Percentiles rank a stretch among this genome's conserved stretches.
phyloP scores from a whole-genome alignment of 2,797 vertebrate species.

The Melanotaenia maccullochi region DNA sequence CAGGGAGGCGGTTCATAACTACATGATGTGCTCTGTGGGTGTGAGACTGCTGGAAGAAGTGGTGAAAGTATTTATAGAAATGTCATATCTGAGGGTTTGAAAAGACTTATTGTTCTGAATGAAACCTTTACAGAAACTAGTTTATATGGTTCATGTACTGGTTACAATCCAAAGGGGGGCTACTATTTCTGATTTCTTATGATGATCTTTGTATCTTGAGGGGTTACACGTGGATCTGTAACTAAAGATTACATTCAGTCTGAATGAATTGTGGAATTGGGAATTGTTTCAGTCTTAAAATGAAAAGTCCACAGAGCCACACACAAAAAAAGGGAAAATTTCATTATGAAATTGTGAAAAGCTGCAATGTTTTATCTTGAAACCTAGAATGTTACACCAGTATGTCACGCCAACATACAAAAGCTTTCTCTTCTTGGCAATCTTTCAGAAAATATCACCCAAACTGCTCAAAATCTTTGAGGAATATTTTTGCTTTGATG shows the following conservation, averaged over 20 bases:
- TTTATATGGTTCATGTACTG: not conserved
- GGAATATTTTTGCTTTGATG: too few relatives aligned
- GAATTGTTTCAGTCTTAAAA: not conserved
- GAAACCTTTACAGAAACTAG: not conserved
- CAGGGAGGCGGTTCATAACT: not conserved
- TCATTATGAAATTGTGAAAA: not conserved
- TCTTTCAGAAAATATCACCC: too few relatives aligned
- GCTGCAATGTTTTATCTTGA: not conserved
- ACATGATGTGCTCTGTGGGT: not conserved
- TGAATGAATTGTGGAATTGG: not conserved
- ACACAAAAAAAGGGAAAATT: not conserved
- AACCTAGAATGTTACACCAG: not conserved
- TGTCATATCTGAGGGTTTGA: not conserved
- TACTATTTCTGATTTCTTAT: not conserved
- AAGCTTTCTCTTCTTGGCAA: too few relatives aligned
- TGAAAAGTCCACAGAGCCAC: not conserved
- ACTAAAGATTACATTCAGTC: not conserved
- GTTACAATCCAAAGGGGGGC: not conserved
- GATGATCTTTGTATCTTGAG: not conserved
- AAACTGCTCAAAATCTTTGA: too few relatives aligned
- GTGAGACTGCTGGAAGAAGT: not conserved
- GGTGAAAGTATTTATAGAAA: not conserved
- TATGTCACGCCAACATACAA: not conserved
- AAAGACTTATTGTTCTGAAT: not conserved
- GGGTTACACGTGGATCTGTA: not conserved